Conservation (phyloP, 2,888 invertebrate species). For the Acanthoscelides obtectus region DNA sequence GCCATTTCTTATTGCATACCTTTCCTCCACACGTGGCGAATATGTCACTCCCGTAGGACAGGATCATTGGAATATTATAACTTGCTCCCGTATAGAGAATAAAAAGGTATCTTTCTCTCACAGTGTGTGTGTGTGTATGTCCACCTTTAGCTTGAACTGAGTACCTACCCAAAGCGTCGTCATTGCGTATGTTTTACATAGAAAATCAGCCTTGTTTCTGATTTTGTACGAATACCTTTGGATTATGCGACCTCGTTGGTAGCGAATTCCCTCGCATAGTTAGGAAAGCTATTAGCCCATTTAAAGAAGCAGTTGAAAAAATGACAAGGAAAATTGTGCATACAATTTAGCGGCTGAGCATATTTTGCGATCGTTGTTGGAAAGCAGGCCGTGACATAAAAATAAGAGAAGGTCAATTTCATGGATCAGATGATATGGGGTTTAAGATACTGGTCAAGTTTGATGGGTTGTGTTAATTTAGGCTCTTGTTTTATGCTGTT, state of each 20-base stretch:
- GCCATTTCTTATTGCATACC: too few relatives aligned
- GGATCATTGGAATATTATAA: too few relatives aligned
- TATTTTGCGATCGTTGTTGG: not conserved
- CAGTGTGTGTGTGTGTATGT: not conserved
- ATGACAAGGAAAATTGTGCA: not conserved
- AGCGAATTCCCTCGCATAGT: not conserved
- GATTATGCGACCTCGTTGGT: not conserved
- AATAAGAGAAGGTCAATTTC: not conserved
- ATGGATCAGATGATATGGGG: not conserved
- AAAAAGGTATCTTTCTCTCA: too few relatives aligned
- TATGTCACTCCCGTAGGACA: too few relatives aligned
- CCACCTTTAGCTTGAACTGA: not conserved
- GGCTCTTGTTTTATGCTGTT: too few relatives aligned
- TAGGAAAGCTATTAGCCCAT: not conserved
- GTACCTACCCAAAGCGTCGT: not conserved
- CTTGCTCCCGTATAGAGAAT: too few relatives aligned
- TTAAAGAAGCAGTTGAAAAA: not conserved
- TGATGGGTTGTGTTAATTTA: too few relatives aligned
- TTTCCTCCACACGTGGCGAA: too few relatives aligned
- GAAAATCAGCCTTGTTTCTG: not conserved
- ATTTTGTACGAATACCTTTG: not conserved
- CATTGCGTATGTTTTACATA: not conserved
- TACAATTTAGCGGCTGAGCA: not conserved
- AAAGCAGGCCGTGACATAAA: not conserved
- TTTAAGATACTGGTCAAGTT: not conserved